Conservation (phyloP, 1,140 invertebrate genomes). For the Oncopodura yosiiana region DNA sequence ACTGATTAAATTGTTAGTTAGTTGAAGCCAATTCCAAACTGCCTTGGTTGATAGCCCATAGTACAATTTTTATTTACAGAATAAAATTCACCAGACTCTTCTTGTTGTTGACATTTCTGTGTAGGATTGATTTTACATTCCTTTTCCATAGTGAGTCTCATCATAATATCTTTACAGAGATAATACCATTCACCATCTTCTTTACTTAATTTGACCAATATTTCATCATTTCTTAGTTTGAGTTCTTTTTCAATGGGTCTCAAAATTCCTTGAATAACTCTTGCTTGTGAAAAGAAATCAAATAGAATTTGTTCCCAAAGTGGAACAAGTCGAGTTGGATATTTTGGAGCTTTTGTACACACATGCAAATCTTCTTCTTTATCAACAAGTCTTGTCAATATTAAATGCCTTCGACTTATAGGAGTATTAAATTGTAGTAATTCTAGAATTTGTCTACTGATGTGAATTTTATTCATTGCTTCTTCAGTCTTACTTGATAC, state of each 20-base stretch:
- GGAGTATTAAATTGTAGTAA: constrained; percentile 24
- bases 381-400: constrained; percentile 17
- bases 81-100: no score
- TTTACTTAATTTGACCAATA: background rate
- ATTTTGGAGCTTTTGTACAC: constrained; percentile 10
- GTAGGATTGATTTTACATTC: constrained; percentile 7
- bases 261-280: constrained; percentile 17
- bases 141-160: constrained; percentile 9
- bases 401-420: constrained; percentile 12
- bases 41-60: no score
- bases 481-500: background rate
- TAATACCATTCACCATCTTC: constrained; percentile 21
- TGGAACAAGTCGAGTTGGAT: constrained; percentile 13
- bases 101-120: no score
- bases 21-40: no score
- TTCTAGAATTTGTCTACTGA: constrained; percentile 9
- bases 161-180: constrained; percentile 26
- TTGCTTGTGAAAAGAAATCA: constrained; percentile 18
- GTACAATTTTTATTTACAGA: no score
- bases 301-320: constrained; percentile 26
- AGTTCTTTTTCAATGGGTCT: background rate
- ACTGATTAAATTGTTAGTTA: no score
- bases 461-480: constrained; percentile 1
- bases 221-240: background rate
- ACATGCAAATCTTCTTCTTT: constrained; percentile 2